A percentile compares a stretch with the other conserved stretches of the same genome.
These are phyloP conservation scores for Pterophyllum scalare DNA, from an alignment of 2,113 vertebrate species.

Conservation along the genomic window DNA sequence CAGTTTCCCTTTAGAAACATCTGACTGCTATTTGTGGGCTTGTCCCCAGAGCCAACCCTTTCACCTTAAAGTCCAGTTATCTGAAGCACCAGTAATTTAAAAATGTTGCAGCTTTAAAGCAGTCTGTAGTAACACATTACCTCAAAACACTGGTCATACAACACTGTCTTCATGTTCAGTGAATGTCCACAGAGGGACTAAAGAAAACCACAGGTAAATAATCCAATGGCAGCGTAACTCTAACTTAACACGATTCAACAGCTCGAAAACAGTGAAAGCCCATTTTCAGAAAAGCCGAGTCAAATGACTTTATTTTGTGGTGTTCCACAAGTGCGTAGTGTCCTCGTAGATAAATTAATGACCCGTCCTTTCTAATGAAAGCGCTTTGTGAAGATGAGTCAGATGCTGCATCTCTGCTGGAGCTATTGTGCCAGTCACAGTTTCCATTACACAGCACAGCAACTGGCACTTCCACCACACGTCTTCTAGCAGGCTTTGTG, in stretches of 20 bases:
- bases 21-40: not conserved
- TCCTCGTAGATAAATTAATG: constrained; percentile 24
- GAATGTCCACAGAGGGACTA: not conserved
- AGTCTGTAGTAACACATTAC: not conserved
- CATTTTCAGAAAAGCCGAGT: not conserved
- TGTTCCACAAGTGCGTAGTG: not conserved
- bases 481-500: constrained; percentile 2
- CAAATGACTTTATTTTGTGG: not conserved
- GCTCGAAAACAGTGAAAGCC: not conserved
- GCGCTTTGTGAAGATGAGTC: constrained; percentile 50
- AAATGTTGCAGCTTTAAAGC: not conserved
- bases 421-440: constrained; percentile 37
- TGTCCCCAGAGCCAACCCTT: not conserved
- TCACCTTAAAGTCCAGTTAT: not conserved
- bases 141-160: no score
- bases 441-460: constrained; percentile 48
- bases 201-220: not conserved
- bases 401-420: constrained; percentile 21
- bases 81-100: not conserved
- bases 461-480: constrained; percentile 11
- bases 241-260: not conserved
- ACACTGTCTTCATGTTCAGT: no score
- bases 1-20: not conserved
- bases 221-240: not conserved
- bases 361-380: constrained; percentile 4